Percentiles rank a stretch among this genome's conserved stretches.
phyloP scores from a whole-genome alignment of 2,888 invertebrate species.

The Lepetodrilus schrolli region DNA sequence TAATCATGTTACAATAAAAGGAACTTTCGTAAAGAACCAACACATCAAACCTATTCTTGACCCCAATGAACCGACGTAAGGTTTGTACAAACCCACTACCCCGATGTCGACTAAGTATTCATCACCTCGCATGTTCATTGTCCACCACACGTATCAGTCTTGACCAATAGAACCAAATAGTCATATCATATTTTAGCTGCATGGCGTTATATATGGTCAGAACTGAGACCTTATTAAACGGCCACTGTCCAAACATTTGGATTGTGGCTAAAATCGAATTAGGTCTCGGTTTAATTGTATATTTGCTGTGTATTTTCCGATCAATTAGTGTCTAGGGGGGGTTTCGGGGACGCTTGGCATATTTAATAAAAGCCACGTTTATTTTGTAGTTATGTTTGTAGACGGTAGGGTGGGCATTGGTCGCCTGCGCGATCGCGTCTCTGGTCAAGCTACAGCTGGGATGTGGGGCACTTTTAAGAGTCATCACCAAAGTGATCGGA shows the following conservation, averaged over 20 bases:
- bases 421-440: not conserved
- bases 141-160: not conserved
- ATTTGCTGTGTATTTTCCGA: not conserved
- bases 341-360: not conserved
- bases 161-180: not conserved
- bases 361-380: not conserved
- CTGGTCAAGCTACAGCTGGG: not conserved
- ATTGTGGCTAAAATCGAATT: not conserved
- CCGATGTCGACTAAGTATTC: not conserved
- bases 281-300: not conserved
- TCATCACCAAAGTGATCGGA: too few species aligned
- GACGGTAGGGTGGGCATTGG: not conserved
- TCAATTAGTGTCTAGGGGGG: not conserved
- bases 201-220: not conserved
- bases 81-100: not conserved
- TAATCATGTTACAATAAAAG: too few species aligned
- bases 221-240: not conserved
- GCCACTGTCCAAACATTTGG: not conserved
- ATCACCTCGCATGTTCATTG: not conserved
- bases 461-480: too few species aligned
- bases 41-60: not conserved
- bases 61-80: not conserved
- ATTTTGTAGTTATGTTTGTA: not conserved
- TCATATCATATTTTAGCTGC: not conserved
- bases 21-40: not conserved